These are phyloP conservation scores for Arctopsyche grandis DNA, from an alignment of 1,140 invertebrate genomes.

Conservation along the genomic window DNA sequence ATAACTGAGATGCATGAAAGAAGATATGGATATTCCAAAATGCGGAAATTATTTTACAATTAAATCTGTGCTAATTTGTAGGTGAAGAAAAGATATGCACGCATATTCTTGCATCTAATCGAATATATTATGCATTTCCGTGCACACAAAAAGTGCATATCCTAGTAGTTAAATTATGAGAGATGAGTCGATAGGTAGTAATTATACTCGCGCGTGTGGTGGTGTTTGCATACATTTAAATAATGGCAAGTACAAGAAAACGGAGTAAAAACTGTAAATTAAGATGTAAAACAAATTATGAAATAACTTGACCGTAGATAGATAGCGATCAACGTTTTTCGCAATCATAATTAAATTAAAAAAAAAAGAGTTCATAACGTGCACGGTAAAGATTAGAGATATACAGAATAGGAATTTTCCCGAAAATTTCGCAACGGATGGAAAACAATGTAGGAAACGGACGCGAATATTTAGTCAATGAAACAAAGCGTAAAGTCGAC, in stretches of 20 bases:
- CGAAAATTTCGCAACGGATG: neutral
- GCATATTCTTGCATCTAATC: no score
- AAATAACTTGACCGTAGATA: conserved; percentile 13
- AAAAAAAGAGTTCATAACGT: neutral
- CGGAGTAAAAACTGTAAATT: neutral
- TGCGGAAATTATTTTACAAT: no score
- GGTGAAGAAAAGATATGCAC: no score
- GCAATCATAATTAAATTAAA: conserved; percentile 12
- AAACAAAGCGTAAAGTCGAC: conserved; percentile 20
- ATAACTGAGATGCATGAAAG: no score
- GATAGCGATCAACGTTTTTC: conserved; percentile 8
- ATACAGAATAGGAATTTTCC: neutral
- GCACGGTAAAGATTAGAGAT: neutral
- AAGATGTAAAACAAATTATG: conserved; percentile 25
- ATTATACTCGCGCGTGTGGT: neutral
- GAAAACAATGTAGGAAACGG: neutral
- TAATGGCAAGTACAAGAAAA: conserved; percentile 8
- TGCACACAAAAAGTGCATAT: no score
- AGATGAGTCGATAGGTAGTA: neutral
- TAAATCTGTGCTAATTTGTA: no score
- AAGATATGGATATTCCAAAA: no score
- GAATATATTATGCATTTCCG: no score
- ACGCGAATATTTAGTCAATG: neutral
- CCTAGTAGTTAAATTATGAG: no score
- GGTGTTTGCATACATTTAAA: neutral